Evolutionary conservation across 2,113 vertebrate genomes (phyloP), one percentile per base, ranked within the genome.

Genomic region (Eubucco bourcierii): DNA sequence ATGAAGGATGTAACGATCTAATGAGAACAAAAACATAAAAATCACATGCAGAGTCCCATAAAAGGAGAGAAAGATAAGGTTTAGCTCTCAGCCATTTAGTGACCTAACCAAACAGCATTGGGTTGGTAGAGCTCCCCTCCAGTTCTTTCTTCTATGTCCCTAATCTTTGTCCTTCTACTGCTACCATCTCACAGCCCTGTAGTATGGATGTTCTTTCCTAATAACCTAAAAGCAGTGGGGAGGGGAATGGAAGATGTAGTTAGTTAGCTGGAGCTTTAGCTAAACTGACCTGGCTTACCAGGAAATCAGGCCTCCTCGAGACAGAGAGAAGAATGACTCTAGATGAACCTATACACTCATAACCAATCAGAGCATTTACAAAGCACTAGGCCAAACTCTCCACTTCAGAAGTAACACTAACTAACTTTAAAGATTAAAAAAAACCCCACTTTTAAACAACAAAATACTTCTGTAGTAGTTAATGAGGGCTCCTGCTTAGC

Each of bases 161-260:
- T 4, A 84, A 37, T 55, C 34, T 60, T 20, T 1, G 0, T 64
- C 50, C 53, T 58, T 79, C 7, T 28, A 59, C 16, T 75, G 53
- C 41, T 81, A 44, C 17, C 8, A 56, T 9, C 15, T 55, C 5
- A 16, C 10, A 74, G 73, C 34, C 20, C 27, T 41, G 24, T 27
- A 66, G 20, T 15, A 12, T 46, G 72, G 8, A 23, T 17, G 3
- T 7, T 72, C 76, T 61, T 85, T 24, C 29, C 74, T 71, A 70
- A 63, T 13, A 50, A 52, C 37, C 14, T 52, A 60, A 64, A 93
- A 77, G 31, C 13, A 50, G 19, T 8, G 83, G 12, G 12, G 24
- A 74, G 1, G 5, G 9, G 21, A 73, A 59, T 50, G 5, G 9
- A n/a, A 7, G 14, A 34, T 13, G 33, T 0, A 1, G 18, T 21